These are phyloP conservation scores for Ictidomys tridecemlineatus DNA, from an alignment of 2,113 vertebrate species.

Conservation along the genomic window DNA sequence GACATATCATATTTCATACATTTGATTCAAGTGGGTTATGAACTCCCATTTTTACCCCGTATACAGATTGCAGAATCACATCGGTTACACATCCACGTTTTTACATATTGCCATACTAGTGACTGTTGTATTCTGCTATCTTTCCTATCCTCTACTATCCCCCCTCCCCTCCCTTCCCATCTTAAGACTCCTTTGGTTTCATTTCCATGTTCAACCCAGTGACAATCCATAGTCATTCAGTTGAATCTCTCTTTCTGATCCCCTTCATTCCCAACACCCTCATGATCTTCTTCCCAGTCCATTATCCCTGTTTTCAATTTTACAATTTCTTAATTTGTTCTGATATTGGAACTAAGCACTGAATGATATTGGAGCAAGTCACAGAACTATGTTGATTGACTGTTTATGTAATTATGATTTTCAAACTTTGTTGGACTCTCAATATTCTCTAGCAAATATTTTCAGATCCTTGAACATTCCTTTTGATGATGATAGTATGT, in stretches of 20 bases:
- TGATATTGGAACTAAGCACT: background rate
- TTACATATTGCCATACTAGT: too few relatives aligned
- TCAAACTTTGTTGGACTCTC: background rate
- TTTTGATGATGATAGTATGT: background rate
- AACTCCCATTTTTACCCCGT: too few relatives aligned
- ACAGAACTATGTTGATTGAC: background rate
- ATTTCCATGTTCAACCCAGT: background rate
- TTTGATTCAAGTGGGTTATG: too few relatives aligned
- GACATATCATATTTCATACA: too few relatives aligned
- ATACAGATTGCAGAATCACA: too few relatives aligned
- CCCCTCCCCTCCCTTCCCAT: too few relatives aligned
- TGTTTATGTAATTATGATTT: background rate
- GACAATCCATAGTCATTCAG: background rate
- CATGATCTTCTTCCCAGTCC: background rate
- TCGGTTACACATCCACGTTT: too few relatives aligned
- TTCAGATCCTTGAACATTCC: background rate
- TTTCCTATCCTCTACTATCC: too few relatives aligned
- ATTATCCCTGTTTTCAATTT: background rate
- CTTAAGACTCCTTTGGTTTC: conserved; percentile 28
- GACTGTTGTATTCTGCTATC: too few relatives aligned
- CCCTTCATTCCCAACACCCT: background rate
- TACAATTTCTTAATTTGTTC: background rate
- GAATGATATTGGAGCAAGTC: background rate
- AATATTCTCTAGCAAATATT: background rate
- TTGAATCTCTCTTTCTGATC: background rate